phyloP scores from a whole-genome alignment of 2,888 invertebrate genomes.

The Apamea sordens region DNA sequence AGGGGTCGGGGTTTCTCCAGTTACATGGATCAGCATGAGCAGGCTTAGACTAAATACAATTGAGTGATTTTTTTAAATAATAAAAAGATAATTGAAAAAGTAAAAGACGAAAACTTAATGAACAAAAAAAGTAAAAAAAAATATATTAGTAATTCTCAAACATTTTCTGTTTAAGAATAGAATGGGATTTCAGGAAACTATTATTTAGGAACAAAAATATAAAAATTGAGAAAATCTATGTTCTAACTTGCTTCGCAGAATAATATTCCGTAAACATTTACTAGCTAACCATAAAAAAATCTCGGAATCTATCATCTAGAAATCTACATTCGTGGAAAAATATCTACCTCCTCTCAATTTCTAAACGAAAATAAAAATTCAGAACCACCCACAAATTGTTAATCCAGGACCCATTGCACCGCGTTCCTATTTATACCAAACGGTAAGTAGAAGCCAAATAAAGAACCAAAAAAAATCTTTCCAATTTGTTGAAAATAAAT shows the following conservation, averaged over 20 bases:
- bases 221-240: not conserved
- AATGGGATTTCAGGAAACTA: not conserved
- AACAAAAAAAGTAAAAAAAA: too few relatives aligned
- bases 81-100: not conserved
- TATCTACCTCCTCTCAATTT: not conserved
- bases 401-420: constrained; percentile 22
- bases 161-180: not conserved
- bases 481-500: constrained; percentile 64
- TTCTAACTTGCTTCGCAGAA: not conserved
- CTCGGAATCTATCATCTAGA: not conserved
- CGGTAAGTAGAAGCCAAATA: constrained; percentile 39
- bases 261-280: not conserved
- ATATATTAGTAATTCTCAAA: too few relatives aligned
- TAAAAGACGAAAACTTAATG: not conserved
- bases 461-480: constrained; percentile 45
- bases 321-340: not conserved
- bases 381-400: constrained; percentile 13
- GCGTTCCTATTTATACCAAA: constrained; percentile 29
- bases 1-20: too few relatives aligned
- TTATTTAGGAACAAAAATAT: not conserved
- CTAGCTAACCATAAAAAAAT: not conserved
- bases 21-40: too few relatives aligned
- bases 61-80: not conserved
- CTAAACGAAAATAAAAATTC: constrained; percentile 15
- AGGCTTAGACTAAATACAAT: not conserved